Conservation (phyloP, 2,888 invertebrate genomes). For the Chrysolina haemoptera region DNA sequence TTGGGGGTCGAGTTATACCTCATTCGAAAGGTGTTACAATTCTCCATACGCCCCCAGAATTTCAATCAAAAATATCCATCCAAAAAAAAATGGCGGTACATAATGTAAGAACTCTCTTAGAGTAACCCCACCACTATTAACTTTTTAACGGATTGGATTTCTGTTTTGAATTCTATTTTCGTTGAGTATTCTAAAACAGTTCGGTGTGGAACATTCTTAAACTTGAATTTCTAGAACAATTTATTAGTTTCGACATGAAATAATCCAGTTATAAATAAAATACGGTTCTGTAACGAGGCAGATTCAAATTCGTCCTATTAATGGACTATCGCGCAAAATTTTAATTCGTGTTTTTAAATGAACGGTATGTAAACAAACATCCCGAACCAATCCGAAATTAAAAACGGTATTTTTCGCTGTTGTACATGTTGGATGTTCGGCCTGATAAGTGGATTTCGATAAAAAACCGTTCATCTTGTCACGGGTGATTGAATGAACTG, state of each 20-base stretch:
- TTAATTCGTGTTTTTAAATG: slow-evolving; percentile 18
- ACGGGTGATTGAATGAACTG: slow-evolving; percentile 7
- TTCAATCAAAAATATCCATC: too few relatives aligned
- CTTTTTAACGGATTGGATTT: too few relatives aligned
- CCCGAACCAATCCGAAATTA: slow-evolving; percentile 31
- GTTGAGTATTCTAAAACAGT: too few relatives aligned
- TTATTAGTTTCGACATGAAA: background rate
- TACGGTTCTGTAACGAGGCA: background rate
- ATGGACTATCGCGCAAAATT: background rate
- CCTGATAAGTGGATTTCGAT: slow-evolving; percentile 35
- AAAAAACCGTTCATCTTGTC: slow-evolving; percentile 26
- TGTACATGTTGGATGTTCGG: slow-evolving; percentile 30
- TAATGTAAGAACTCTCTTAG: too few relatives aligned
- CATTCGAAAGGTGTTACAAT: too few relatives aligned
- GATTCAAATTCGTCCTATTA: background rate
- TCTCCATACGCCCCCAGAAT: too few relatives aligned
- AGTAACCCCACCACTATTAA: too few relatives aligned
- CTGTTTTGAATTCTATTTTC: too few relatives aligned
- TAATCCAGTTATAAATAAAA: background rate
- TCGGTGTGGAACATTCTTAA: too few relatives aligned
- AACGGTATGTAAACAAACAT: slow-evolving; percentile 32
- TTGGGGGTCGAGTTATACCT: too few relatives aligned
- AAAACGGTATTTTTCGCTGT: slow-evolving; percentile 33
- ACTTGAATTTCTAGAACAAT: too few relatives aligned
- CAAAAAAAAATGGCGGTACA: too few relatives aligned